These are phyloP conservation scores for Chaetura pelagica DNA, from an alignment of 2,113 vertebrate genomes.

Conservation along the genomic window DNA sequence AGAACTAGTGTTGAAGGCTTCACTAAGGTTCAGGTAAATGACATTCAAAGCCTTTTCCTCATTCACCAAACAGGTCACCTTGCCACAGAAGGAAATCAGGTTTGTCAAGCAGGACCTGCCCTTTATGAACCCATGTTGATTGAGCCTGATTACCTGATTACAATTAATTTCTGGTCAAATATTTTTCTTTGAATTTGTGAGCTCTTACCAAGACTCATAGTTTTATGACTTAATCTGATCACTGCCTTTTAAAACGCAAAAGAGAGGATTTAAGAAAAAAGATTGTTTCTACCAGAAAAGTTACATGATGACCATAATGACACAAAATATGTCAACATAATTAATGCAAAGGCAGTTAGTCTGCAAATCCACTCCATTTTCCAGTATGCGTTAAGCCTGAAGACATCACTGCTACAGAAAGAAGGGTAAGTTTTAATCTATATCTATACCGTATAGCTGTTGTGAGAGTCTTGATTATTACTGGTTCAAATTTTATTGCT, in stretches of 20 bases:
- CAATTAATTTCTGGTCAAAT: neutral
- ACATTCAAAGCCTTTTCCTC: no score
- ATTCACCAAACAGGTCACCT: no score
- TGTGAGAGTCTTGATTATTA: neutral
- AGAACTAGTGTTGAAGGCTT: no score
- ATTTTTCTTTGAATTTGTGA: neutral
- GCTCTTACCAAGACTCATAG: neutral
- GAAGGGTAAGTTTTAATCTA: neutral
- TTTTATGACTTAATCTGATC: neutral
- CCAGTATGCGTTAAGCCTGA: neutral
- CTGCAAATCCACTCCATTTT: constrained; percentile 6
- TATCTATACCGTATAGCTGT: neutral
- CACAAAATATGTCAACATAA: neutral
- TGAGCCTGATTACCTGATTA: no score
- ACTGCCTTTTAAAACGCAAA: neutral
- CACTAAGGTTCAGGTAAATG: no score
- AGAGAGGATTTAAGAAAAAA: neutral
- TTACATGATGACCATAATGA: neutral
- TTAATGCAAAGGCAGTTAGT: neutral
- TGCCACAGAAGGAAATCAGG: no score
- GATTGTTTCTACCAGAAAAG: neutral
- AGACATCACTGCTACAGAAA: neutral
- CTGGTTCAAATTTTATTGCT: neutral
- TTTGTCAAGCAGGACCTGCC: no score
- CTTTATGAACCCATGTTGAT: no score